phyloP scores from a whole-genome alignment of 2,113 vertebrate species.

The Lichenostomus cassidix region DNA sequence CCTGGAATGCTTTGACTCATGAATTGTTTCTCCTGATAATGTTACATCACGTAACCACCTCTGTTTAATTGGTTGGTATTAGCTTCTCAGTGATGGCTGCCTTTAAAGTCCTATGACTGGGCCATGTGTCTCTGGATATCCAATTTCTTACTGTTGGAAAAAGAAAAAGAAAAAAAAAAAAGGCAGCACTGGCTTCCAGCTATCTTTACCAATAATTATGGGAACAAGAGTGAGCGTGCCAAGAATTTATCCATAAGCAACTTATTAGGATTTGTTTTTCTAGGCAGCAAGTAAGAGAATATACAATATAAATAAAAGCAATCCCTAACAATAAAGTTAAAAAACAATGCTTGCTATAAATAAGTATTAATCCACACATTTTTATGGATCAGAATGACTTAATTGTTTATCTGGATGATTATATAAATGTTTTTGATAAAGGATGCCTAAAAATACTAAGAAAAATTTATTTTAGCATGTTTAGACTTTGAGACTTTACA shows the following conservation, averaged over 20 bases:
- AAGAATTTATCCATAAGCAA: constrained; percentile 56
- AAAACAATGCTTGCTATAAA: constrained; percentile 65
- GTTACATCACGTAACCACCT: constrained; percentile 94
- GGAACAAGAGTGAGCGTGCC: constrained; percentile 67
- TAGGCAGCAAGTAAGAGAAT: constrained; percentile 46
- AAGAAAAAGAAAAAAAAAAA: constrained; percentile 20
- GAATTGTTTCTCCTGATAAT: constrained; percentile 97
- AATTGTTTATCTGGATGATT: constrained; percentile 27
- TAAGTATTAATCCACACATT: constrained; percentile 31
- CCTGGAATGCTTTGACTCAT: constrained; percentile 98
- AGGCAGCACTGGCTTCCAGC: constrained; percentile 69
- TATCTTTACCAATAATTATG: constrained; percentile 76
- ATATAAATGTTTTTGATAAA: constrained; percentile 29
- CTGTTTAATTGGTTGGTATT: constrained; percentile 87
- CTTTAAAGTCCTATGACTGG: constrained; percentile 83
- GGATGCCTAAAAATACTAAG: constrained; percentile 45
- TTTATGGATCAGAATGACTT: constrained; percentile 37
- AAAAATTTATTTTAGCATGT: constrained; percentile 22
- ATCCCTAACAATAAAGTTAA: constrained; percentile 50
- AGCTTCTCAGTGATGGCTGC: constrained; percentile 73
- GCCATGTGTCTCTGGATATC: constrained; percentile 86
- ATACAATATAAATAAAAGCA: constrained; percentile 62
- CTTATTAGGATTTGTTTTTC: constrained; percentile 41
- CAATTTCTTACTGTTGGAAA: constrained; percentile 83
- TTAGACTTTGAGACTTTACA: constrained; percentile 21